phyloP scores from a whole-genome alignment of 2,797 vertebrate species.

The Scolopax rusticola region DNA sequence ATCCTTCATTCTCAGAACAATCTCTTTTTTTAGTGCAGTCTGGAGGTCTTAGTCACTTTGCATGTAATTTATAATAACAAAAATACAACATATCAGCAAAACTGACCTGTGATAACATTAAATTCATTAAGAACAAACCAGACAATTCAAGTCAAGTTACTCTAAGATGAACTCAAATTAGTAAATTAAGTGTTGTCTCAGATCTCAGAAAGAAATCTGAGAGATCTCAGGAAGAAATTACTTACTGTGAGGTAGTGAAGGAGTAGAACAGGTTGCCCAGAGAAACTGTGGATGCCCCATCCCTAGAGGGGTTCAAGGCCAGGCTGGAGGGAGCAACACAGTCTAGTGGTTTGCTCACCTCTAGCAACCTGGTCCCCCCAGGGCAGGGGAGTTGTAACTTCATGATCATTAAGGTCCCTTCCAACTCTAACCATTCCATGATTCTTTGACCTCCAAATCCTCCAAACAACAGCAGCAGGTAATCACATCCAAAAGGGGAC shows the following conservation, averaged over 20 bases:
- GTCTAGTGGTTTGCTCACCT: too few relatives aligned
- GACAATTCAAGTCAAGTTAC: not conserved
- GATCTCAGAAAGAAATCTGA: too few relatives aligned
- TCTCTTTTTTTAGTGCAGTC: not conserved
- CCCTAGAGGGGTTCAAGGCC: too few relatives aligned
- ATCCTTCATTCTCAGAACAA: not conserved
- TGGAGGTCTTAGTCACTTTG: not conserved
- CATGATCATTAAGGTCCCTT: too few relatives aligned
- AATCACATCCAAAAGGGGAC: not conserved
- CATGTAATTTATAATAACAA: not conserved
- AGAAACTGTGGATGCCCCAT: too few relatives aligned
- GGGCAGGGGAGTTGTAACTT: too few relatives aligned
- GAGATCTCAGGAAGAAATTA: too few relatives aligned
- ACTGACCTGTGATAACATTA: not conserved
- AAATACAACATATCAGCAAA: not conserved
- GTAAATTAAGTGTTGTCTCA: not conserved
- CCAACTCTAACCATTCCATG: too few relatives aligned
- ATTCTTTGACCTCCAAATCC: not conserved
- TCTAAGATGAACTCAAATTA: not conserved
- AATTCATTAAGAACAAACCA: not conserved
- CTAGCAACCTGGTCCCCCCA: too few relatives aligned
- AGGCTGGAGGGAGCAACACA: too few relatives aligned
- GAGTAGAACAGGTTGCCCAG: too few relatives aligned
- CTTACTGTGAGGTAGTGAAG: too few relatives aligned
- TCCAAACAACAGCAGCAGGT: not conserved